Conservation (phyloP, 2,888 invertebrate genomes). For the Dichetophora obliterata region DNA sequence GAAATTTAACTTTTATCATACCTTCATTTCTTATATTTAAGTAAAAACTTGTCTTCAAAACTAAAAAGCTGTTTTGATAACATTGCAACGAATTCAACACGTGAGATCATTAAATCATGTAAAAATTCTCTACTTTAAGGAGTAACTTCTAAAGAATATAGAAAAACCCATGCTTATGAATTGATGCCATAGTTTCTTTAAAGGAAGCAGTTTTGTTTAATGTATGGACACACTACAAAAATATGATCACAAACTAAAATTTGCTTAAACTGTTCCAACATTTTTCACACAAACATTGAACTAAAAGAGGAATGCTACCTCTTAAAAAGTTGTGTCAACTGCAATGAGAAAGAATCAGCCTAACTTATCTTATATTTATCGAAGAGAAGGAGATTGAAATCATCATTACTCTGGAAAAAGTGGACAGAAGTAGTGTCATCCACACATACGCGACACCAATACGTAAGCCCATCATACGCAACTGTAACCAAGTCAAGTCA, state of each 20-base stretch:
- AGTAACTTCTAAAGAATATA: too few relatives aligned
- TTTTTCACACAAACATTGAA: background rate
- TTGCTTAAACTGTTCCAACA: background rate
- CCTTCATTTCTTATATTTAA: too few relatives aligned
- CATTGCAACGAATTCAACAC: too few relatives aligned
- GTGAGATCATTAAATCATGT: too few relatives aligned
- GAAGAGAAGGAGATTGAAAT: background rate
- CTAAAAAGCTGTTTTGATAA: too few relatives aligned
- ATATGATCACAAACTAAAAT: constrained; percentile 18
- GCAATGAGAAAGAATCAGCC: background rate
- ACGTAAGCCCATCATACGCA: background rate
- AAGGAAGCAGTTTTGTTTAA: too few relatives aligned
- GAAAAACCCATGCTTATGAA: too few relatives aligned
- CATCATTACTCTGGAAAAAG: constrained; percentile 8
- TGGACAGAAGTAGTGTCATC: background rate
- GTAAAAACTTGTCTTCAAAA: too few relatives aligned
- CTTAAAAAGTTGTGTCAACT: background rate
- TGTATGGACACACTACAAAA: background rate
- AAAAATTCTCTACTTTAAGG: too few relatives aligned
- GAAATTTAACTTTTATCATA: too few relatives aligned
- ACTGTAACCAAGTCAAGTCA: background rate
- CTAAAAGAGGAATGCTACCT: background rate
- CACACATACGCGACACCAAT: background rate
- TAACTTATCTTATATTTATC: background rate
- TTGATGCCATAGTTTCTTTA: too few relatives aligned